A percentile compares a stretch with the other conserved stretches of the same genome.
These are phyloP conservation scores for Buceros bicornis DNA, from an alignment of 2,797 vertebrate species.

Conservation along the genomic window DNA sequence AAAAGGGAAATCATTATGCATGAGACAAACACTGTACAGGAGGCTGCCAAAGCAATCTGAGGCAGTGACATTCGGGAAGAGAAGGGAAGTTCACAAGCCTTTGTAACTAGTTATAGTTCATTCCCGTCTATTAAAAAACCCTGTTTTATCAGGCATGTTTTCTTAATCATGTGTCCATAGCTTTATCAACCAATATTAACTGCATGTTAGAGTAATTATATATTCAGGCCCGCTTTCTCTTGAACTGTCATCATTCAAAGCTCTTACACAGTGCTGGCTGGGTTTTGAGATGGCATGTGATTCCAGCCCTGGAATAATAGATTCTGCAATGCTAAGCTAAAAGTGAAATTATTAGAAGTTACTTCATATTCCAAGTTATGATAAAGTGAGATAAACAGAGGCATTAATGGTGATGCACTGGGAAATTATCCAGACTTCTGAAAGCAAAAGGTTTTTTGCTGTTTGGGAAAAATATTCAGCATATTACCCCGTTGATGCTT, in stretches of 20 bases:
- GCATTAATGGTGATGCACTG: slow-evolving; percentile 2
- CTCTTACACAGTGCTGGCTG: slow-evolving; percentile 33
- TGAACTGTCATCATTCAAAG: slow-evolving; percentile 75
- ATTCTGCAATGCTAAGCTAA: slow-evolving; percentile 70
- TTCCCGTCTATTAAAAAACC: slow-evolving; percentile 48
- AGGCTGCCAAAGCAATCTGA: slow-evolving; percentile 71
- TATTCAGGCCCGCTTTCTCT: slow-evolving; percentile 61
- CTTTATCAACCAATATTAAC: slow-evolving; percentile 71
- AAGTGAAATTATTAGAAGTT: slow-evolving; percentile 72
- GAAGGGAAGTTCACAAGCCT: slow-evolving; percentile 74
- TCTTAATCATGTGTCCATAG: slow-evolving; percentile 73
- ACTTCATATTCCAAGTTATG: slow-evolving; percentile 65
- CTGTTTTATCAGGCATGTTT: slow-evolving; percentile 67
- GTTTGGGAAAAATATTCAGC: slow-evolving; percentile 10
- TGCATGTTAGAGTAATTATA: slow-evolving; percentile 49
- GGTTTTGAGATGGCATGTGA: slow-evolving; percentile 17
- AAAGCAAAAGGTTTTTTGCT: slow-evolving; percentile 48
- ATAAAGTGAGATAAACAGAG: slow-evolving; percentile 69
- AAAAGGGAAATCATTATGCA: slow-evolving; percentile 81
- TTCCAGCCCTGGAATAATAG: slow-evolving; percentile 59
- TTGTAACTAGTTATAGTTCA: slow-evolving; percentile 52
- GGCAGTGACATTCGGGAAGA: slow-evolving; percentile 65
- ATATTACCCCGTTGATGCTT: not conserved
- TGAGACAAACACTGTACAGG: slow-evolving; percentile 66
- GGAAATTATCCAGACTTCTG: slow-evolving; percentile 22